Conservation (phyloP, 1,140 invertebrate genomes). For the Carcinoscorpius rotundicauda region DNA sequence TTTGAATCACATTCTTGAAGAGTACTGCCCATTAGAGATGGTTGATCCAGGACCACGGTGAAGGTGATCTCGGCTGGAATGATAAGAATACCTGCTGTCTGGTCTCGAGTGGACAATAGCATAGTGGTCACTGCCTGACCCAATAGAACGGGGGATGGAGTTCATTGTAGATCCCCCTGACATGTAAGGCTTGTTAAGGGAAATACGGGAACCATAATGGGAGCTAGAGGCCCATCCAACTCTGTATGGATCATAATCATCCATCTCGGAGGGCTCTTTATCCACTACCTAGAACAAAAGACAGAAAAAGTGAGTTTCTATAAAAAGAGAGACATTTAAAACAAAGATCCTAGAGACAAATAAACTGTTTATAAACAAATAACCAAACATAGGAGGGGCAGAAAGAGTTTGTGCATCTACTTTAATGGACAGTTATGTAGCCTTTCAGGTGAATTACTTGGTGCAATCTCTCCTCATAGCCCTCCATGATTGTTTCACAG, state of each 20-base stretch:
- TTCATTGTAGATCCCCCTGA: constrained; percentile 76
- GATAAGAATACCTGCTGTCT: constrained; percentile 20
- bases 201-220: constrained; percentile 42
- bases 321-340: too few relatives aligned
- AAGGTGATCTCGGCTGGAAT: constrained; percentile 22
- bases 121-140: constrained; percentile 79
- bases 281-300: constrained; percentile 48
- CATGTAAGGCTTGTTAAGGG: constrained; percentile 39
- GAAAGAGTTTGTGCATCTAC: too few relatives aligned
- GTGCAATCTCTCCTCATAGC: too few relatives aligned
- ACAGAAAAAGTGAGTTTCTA: too few relatives aligned
- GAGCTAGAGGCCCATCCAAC: constrained; percentile 64
- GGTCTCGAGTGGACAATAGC: constrained; percentile 81
- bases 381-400: too few relatives aligned
- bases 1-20: not conserved
- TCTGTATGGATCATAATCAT: constrained; percentile 88
- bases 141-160: constrained; percentile 51
- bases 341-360: too few relatives aligned
- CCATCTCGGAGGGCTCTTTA: constrained; percentile 87
- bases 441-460: too few relatives aligned
- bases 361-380: too few relatives aligned
- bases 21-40: constrained; percentile 1
- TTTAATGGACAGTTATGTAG: too few relatives aligned
- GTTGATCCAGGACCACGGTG: constrained; percentile 8
- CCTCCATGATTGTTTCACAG: too few relatives aligned